A percentile compares a stretch with the other conserved stretches of the same genome.
These are phyloP conservation scores for Drosophila formosana DNA, from an alignment of 2,888 invertebrate species.

Conservation along the genomic window DNA sequence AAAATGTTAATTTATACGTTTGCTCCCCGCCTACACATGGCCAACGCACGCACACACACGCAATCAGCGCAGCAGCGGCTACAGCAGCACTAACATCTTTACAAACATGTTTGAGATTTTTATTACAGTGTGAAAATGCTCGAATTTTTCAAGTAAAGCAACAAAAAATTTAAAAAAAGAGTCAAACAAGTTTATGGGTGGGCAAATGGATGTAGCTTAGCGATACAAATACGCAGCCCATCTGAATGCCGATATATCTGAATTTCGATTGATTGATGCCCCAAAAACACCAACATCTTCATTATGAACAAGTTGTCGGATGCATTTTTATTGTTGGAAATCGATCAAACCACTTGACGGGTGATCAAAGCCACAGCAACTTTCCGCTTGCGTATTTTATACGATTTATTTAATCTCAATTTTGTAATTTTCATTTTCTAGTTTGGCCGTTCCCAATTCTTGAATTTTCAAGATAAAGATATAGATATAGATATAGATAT, in stretches of 20 bases:
- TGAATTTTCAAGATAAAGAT: slow-evolving; percentile 17
- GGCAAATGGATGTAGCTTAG: slow-evolving; percentile 44
- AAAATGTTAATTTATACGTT: slow-evolving; percentile 82
- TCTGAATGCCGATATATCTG: slow-evolving; percentile 15
- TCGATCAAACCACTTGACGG: slow-evolving; percentile 78
- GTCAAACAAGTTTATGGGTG: slow-evolving; percentile 81
- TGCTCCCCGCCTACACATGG: slow-evolving; percentile 66
- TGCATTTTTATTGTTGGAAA: slow-evolving; percentile 73
- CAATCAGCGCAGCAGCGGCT: slow-evolving; percentile 8
- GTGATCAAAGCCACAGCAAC: slow-evolving; percentile 74
- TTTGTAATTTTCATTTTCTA: slow-evolving; percentile 5
- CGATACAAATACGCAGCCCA: slow-evolving; percentile 15
- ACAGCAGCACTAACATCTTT: slow-evolving; percentile 75
- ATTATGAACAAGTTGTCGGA: slow-evolving; percentile 67
- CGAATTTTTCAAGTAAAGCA: slow-evolving; percentile 66
- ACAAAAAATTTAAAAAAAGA: slow-evolving; percentile 43
- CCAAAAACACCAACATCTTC: slow-evolving; percentile 64
- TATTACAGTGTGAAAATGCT: slow-evolving; percentile 78
- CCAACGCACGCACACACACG: slow-evolving; percentile 16
- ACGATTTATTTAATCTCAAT: slow-evolving; percentile 65
- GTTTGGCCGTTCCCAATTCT: background rate
- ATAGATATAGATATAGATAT: too few species aligned
- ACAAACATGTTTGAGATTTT: slow-evolving; percentile 82
- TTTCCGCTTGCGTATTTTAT: slow-evolving; percentile 63
- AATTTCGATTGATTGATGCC: slow-evolving; percentile 73